A percentile compares a stretch with the other conserved stretches of the same genome.
phyloP scores from a whole-genome alignment of 2,888 invertebrate genomes.

The Drosophila borealis region DNA sequence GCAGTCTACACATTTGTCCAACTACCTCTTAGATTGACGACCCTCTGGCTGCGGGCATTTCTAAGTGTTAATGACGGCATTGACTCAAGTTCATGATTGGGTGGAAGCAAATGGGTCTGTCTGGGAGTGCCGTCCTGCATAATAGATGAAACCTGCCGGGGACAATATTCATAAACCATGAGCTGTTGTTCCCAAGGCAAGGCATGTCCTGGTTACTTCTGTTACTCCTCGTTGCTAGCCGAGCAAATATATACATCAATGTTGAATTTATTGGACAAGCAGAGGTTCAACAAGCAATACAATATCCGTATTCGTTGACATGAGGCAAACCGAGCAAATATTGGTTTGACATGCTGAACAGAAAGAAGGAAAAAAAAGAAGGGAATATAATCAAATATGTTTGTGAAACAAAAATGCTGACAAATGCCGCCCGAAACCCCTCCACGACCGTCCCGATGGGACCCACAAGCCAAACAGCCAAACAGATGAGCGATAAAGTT shows the following conservation, averaged over 20 bases:
- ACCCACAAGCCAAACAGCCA: constrained; percentile 28
- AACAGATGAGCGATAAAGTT: constrained; percentile 56
- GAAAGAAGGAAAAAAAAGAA: not conserved
- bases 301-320: constrained; percentile 54
- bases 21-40: constrained; percentile 3
- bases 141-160: constrained; percentile 44
- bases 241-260: constrained; percentile 66
- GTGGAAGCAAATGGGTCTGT: constrained; percentile 8
- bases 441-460: constrained; percentile 7
- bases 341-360: not conserved
- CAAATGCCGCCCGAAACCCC: constrained; percentile 6
- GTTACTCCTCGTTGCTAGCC: constrained; percentile 17
- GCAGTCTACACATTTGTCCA: not conserved
- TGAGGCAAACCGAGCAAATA: constrained; percentile 7
- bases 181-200: constrained; percentile 36
- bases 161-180: constrained; percentile 46
- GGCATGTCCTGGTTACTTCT: constrained; percentile 28
- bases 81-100: constrained; percentile 55
- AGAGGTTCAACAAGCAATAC: constrained; percentile 16
- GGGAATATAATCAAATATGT: constrained; percentile 29
- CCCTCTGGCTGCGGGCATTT: constrained; percentile 26
- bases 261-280: constrained; percentile 62
- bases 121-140: constrained; percentile 48
- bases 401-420: constrained; percentile 30
- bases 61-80: constrained; percentile 70